phyloP scores from a whole-genome alignment of 2,888 invertebrate genomes.

The Sussaba pulchella region DNA sequence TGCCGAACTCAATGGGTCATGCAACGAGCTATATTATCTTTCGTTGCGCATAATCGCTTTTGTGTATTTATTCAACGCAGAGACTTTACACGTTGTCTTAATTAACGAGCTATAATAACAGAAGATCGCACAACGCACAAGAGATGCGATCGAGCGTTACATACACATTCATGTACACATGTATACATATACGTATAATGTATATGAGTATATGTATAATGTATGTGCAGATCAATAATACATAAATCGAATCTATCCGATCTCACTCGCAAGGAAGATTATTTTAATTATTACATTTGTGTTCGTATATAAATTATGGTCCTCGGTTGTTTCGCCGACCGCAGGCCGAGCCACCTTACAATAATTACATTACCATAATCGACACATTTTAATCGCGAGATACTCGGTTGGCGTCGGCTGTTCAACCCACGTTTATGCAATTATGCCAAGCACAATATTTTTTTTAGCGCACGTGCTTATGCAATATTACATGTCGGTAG shows the following conservation, averaged over 20 bases:
- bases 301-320: conserved; percentile 71
- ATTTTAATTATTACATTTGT: conserved; percentile 20
- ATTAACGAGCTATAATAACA: conserved; percentile 56
- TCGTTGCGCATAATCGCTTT: conserved; percentile 36
- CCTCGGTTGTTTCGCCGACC: conserved; percentile 78
- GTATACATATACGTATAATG: too few species aligned
- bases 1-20: neutral
- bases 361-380: conserved; percentile 62
- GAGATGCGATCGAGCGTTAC: conserved; percentile 52
- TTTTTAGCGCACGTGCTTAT: conserved; percentile 8
- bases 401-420: conserved; percentile 10
- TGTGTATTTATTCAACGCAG: conserved; percentile 51
- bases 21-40: neutral
- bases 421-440: conserved; percentile 20
- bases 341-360: conserved; percentile 76
- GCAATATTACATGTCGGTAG: conserved; percentile 26
- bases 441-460: conserved; percentile 31
- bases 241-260: conserved; percentile 36
- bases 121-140: conserved; percentile 44
- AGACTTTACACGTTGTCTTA: conserved; percentile 40
- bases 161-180: neutral
- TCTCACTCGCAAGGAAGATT: conserved; percentile 30
- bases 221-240: conserved; percentile 40
- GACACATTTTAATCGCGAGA: conserved; percentile 39
- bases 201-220: neutral